Evolutionary conservation across 1,140 invertebrate genomes (phyloP).

Genomic region (Trichonephila clavata): DNA sequence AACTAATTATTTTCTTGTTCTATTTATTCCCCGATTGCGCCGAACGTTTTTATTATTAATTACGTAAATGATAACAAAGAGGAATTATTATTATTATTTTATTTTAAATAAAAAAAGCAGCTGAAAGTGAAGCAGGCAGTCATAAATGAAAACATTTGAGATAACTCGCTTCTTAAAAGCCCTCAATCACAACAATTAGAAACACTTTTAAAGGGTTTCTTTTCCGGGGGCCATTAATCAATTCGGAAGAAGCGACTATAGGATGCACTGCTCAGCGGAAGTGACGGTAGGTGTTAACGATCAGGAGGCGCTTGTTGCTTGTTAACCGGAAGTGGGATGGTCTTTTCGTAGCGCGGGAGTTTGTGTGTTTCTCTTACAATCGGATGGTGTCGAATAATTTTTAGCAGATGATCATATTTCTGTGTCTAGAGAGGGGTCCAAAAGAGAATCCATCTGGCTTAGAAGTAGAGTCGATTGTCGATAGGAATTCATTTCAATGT

Average conservation of each 20-base stretch:
- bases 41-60: conserved; percentile 42
- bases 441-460: background rate
- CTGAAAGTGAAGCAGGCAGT: background rate
- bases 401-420: background rate
- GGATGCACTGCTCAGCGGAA: conserved; percentile 9
- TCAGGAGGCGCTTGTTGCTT: background rate
- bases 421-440: background rate
- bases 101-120: too few species aligned
- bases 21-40: conserved; percentile 1
- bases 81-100: background rate
- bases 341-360: background rate
- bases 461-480: background rate
- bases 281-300: background rate
- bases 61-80: conserved; percentile 44
- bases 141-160: conserved; percentile 17
- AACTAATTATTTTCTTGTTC: conserved; percentile 74
- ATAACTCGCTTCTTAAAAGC: background rate
- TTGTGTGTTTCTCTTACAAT: background rate
- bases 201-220: background rate
- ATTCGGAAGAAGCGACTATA: background rate
- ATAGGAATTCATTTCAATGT: background rate
- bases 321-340: background rate
- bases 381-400: background rate
- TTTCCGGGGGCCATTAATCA: conserved; percentile 3
- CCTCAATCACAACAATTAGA: conserved; percentile 45